A percentile compares a stretch with the other conserved stretches of the same genome.
Conservation (phyloP, 2,113 vertebrate genomes). For the Ptyas mucosa region DNA sequence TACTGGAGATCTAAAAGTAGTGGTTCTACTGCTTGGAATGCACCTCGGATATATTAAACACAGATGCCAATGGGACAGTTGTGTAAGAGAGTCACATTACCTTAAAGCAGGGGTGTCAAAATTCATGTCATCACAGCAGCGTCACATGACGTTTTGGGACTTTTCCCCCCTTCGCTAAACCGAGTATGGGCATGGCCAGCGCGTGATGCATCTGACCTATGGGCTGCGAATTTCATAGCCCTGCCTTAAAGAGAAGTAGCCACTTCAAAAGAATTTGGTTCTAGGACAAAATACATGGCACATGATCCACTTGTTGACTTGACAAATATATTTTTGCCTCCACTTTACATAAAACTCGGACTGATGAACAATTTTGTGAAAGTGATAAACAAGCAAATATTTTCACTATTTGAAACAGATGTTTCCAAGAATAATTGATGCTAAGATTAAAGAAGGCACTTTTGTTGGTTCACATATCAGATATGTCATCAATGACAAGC, state of each 20-base stretch:
- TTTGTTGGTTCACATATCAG: not conserved
- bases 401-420: not conserved
- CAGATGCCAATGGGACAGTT: not conserved
- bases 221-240: no score
- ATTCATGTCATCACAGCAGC: no score
- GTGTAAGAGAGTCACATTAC: not conserved
- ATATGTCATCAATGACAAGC: not conserved
- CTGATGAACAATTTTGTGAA: no score
- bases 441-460: not conserved
- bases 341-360: not conserved
- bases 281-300: not conserved
- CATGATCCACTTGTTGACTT: not conserved
- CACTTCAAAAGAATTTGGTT: not conserved
- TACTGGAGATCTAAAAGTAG: not conserved
- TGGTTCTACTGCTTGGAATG: not conserved
- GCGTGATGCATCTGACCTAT: no score
- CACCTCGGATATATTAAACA: not conserved
- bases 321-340: not conserved
- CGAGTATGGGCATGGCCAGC: no score
- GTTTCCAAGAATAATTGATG: not conserved
- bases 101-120: not conserved
- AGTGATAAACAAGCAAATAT: not conserved
- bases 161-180: no score
- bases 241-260: not conserved
- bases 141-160: no score